Percentiles rank a stretch among this genome's conserved stretches.
phyloP scores from a whole-genome alignment of 1,140 invertebrate species.

The Zophobas atratus region DNA sequence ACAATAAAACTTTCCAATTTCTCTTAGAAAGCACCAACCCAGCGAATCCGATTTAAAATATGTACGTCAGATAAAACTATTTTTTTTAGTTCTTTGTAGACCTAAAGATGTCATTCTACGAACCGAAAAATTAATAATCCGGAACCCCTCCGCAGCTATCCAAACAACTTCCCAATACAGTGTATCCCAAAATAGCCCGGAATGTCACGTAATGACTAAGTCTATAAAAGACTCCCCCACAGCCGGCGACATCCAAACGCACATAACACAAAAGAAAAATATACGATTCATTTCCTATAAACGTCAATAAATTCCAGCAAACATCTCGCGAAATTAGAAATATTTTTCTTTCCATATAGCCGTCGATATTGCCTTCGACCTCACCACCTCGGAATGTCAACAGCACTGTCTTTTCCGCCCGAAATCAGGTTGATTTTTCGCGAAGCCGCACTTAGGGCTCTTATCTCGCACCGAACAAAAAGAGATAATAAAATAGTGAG shows the following conservation, averaged over 20 bases:
- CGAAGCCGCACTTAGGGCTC: slow-evolving; percentile 10
- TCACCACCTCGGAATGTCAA: no score
- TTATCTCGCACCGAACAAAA: slow-evolving; percentile 6
- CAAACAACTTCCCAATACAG: slow-evolving; percentile 36
- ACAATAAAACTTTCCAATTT: no score
- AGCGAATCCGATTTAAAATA: no score
- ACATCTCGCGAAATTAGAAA: slow-evolving; percentile 4
- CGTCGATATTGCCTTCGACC: no score
- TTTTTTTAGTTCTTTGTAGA: background rate
- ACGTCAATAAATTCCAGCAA: slow-evolving; percentile 13
- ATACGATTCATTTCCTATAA: slow-evolving; percentile 6
- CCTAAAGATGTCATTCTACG: background rate
- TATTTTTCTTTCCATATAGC: slow-evolving; percentile 5
- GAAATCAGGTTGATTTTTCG: background rate
- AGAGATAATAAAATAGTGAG: slow-evolving; percentile 42
- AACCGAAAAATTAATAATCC: background rate
- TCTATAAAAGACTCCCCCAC: slow-evolving; percentile 18
- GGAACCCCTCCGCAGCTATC: background rate
- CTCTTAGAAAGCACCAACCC: no score
- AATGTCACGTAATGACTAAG: slow-evolving; percentile 27
- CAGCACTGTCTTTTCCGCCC: no score
- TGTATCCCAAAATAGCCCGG: slow-evolving; percentile 39
- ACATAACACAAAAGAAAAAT: slow-evolving; percentile 1
- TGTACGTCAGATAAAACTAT: background rate
- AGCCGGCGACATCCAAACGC: background rate